A percentile compares a stretch with the other conserved stretches of the same genome.
These are phyloP conservation scores for Lophius americanus DNA, from an alignment of 2,797 vertebrate species.

Conservation along the genomic window DNA sequence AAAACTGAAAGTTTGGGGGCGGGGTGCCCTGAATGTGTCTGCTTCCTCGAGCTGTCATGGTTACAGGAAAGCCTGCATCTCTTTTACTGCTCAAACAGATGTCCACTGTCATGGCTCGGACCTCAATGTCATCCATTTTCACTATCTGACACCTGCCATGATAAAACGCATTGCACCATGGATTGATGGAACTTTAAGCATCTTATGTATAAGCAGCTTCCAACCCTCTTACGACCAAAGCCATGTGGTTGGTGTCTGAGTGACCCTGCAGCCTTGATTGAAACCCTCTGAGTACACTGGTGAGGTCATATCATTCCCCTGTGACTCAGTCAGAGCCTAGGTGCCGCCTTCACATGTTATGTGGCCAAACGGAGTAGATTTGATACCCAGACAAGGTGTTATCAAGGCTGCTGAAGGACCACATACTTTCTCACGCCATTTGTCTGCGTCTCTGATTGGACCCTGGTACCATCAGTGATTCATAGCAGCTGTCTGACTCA, in stretches of 20 bases:
- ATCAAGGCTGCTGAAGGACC: conserved; percentile 57
- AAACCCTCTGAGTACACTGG: conserved; percentile 52
- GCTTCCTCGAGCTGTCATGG: conserved; percentile 64
- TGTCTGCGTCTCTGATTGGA: conserved; percentile 61
- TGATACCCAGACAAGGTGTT: conserved; percentile 58
- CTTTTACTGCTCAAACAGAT: conserved; percentile 31
- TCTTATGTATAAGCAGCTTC: conserved; percentile 36
- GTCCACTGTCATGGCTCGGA: conserved; percentile 28
- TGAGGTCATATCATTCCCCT: conserved; percentile 64
- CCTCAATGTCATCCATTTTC: conserved; percentile 47
- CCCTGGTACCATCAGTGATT: conserved; percentile 72
- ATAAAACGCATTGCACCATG: conserved; percentile 16
- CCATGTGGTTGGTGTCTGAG: conserved; percentile 42
- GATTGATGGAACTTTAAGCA: conserved; percentile 42
- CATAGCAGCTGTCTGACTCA: conserved; percentile 60
- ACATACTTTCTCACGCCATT: conserved; percentile 74
- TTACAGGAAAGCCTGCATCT: conserved; percentile 52
- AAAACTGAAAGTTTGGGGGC: conserved; percentile 39
- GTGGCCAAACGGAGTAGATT: conserved; percentile 22
- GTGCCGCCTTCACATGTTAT: conserved; percentile 16
- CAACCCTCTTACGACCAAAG: conserved; percentile 41
- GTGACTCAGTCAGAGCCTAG: conserved; percentile 36
- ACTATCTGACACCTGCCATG: conserved; percentile 55
- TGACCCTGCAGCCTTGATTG: conserved; percentile 64
- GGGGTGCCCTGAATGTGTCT: conserved; percentile 33